Conservation (phyloP, 1,140 invertebrate genomes). For the Pseudomyrmex flavicornis region DNA sequence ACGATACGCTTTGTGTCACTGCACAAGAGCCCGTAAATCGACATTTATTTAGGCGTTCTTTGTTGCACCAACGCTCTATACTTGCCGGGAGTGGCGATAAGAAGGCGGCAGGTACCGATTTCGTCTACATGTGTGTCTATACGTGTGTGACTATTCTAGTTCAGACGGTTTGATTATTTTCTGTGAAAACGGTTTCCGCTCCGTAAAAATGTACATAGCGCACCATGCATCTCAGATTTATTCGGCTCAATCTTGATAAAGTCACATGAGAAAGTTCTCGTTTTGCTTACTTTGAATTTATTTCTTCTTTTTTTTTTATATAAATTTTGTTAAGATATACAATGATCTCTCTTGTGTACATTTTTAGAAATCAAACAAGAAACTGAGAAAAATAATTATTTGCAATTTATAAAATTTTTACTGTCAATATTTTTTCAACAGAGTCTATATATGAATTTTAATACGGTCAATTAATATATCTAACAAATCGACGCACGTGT, state of each 20-base stretch:
- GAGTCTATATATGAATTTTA: background rate
- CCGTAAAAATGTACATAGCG: constrained; percentile 7
- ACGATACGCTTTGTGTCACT: constrained; percentile 64
- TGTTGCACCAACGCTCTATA: constrained; percentile 51
- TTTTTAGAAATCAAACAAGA: background rate
- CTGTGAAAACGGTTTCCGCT: constrained; percentile 37
- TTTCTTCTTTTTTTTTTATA: background rate
- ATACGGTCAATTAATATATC: constrained; percentile 38
- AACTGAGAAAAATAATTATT: background rate
- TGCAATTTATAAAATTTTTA: background rate
- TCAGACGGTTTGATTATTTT: constrained; percentile 43
- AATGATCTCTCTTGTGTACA: background rate
- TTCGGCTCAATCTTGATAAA: constrained; percentile 28
- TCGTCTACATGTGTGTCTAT: background rate
- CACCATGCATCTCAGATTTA: constrained; percentile 9
- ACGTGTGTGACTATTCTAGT: background rate
- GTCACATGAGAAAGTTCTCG: background rate
- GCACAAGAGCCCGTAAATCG: constrained; percentile 66
- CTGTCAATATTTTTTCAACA: background rate
- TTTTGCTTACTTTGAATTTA: background rate
- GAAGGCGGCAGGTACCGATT: constrained; percentile 31
- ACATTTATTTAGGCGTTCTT: constrained; percentile 66
- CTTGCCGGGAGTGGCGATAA: constrained; percentile 56
- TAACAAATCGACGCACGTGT: constrained; percentile 40
- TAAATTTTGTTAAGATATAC: background rate